Evolutionary conservation across 2,888 invertebrate species (phyloP).

Genomic region (Tribolium freemani): DNA sequence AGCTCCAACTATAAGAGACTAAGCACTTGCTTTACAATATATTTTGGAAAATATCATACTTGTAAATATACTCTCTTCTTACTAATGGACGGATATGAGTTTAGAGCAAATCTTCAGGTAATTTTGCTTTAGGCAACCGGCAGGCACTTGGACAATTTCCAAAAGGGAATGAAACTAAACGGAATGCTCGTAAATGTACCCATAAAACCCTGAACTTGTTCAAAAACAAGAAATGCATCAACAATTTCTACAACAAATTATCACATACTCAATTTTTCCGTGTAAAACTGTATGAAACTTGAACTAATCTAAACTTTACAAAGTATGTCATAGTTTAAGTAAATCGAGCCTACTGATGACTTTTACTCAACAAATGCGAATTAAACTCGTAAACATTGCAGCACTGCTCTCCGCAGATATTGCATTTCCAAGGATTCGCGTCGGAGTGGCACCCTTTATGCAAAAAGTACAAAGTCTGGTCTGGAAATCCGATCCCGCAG

Average conservation of each 20-base stretch:
- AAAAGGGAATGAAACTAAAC: conserved; percentile 32
- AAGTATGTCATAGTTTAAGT: conserved; percentile 31
- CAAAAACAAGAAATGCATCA: conserved; percentile 22
- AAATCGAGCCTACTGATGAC: conserved; percentile 76
- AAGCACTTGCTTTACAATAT: conserved; percentile 40
- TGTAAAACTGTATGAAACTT: conserved; percentile 23
- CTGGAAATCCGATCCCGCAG: conserved; percentile 95
- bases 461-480: conserved; percentile 95
- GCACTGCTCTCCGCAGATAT: conserved; percentile 96
- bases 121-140: conserved; percentile 28
- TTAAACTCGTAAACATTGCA: conserved; percentile 97
- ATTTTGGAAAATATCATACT: conserved; percentile 42
- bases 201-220: conserved; percentile 28
- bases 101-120: conserved; percentile 53
- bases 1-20: conserved; percentile 40
- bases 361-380: conserved; percentile 94
- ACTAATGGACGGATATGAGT: conserved; percentile 56
- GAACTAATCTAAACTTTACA: conserved; percentile 24
- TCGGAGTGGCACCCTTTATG: conserved; percentile 99
- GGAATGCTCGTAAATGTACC: conserved; percentile 26
- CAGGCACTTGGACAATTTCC: conserved; percentile 36
- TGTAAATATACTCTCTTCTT: conserved; percentile 47
- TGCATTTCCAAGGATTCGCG: conserved; percentile 97
- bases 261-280: conserved; percentile 30
- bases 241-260: conserved; percentile 41